Percentiles rank a stretch among this genome's conserved stretches.
phyloP scores from a whole-genome alignment of 2,888 invertebrate genomes.

The Anodontia alba region DNA sequence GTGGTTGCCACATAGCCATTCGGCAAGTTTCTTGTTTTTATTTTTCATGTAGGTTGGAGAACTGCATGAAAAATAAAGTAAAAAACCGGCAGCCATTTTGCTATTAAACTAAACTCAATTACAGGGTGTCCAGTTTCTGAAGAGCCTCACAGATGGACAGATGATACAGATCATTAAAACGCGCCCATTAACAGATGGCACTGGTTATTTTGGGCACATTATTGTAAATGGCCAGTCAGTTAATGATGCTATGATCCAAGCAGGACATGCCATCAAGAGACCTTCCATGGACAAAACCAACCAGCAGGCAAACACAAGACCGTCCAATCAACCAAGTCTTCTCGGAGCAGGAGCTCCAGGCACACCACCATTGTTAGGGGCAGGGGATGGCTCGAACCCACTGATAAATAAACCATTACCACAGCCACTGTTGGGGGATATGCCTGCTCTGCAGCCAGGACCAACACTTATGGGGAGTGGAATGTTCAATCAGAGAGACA shows the following conservation, averaged over 20 bases:
- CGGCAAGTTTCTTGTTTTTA: too few relatives aligned
- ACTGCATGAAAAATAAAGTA: too few relatives aligned
- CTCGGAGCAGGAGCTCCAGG: background rate
- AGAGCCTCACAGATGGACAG: slow-evolving; percentile 67
- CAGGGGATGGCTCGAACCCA: background rate
- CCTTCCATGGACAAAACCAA: slow-evolving; percentile 56
- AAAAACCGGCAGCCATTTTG: too few relatives aligned
- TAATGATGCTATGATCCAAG: slow-evolving; percentile 69
- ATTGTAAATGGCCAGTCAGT: slow-evolving; percentile 64
- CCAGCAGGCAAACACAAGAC: background rate
- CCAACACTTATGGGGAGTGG: slow-evolving; percentile 25
- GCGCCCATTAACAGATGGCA: slow-evolving; percentile 66
- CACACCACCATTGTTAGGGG: slow-evolving; percentile 4
- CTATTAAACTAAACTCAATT: too few relatives aligned
- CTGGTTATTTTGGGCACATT: slow-evolving; percentile 73
- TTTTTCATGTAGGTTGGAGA: too few relatives aligned
- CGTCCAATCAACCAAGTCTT: background rate
- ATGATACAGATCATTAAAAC: slow-evolving; percentile 62
- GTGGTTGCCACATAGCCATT: too few relatives aligned
- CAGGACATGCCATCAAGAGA: slow-evolving; percentile 69
- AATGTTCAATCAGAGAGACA: slow-evolving; percentile 4
- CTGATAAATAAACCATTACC: background rate
- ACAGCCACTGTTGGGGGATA: background rate
- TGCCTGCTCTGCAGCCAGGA: background rate
- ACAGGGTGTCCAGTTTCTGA: slow-evolving; percentile 71